Evolutionary conservation across 2,888 invertebrate species (phyloP), one percentile per base, ranked within the genome.

Genomic region (Conops quadrifasciatus): DNA sequence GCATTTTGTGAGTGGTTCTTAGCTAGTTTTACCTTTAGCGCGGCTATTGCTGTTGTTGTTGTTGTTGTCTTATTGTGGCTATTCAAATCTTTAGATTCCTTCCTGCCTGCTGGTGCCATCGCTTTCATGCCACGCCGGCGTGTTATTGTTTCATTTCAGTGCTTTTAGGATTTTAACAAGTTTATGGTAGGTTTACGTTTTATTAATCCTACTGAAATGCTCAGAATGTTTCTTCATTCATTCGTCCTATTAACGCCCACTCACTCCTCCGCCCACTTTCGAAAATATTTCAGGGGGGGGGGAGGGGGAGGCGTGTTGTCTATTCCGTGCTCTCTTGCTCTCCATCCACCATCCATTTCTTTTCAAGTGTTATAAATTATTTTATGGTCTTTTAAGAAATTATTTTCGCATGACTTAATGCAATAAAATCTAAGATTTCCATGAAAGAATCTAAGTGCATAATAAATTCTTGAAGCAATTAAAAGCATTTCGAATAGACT

Each of bases 61-160:
- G 0, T 49, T 21, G 2, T 43, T 36, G 30, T 36, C 43, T 24
- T 3, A 30, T 62, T 43, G 36, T 62, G 43, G 19, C 36, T 53
- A 53, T 53, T 36, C 62, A 43, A 45, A 62, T 62, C 62, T 62
- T 62, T 43, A 62, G 62, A 19, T 62, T 43, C 43, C 21, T 11
- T 36, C 30, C 43, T 62, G 21, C 13, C 36, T 62, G 43, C 21
- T 62, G 62, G 21, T 43, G 4, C 36, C 36, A 36, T 9, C 36
- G 36, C 5, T 36, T 36, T 9, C 36, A 7, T 36, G 4, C 36
- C 9, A 36, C 9, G 9, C 36, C 36, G 36, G 5, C 5, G 36
- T 36, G 62, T 62, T 62, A 62, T 62, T 62, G 62, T 62, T 62
- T 62, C 62, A 62, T 62, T 62, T 62, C 43, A 62, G 15, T 62